Evolutionary conservation across 2,888 invertebrate genomes (phyloP).

Genomic region (Timandra comae): DNA sequence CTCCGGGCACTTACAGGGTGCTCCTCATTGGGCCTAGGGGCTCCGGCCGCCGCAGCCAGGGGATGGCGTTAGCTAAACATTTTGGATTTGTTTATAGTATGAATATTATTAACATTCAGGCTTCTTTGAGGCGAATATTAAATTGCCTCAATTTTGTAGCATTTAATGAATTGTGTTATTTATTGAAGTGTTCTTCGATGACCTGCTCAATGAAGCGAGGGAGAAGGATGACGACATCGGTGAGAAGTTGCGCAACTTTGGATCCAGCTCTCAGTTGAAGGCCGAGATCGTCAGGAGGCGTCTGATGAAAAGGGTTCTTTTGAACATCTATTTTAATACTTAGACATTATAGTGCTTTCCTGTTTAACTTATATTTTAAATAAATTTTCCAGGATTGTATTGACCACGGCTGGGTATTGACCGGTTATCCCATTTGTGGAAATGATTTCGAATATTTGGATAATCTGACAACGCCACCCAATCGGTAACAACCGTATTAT

Average conservation of each 20-base stretch:
- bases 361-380: too few relatives aligned
- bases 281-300: slow-evolving; percentile 49
- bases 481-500: slow-evolving; percentile 72
- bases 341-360: too few relatives aligned
- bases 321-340: too few relatives aligned
- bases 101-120: slow-evolving; percentile 39
- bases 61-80: slow-evolving; percentile 60
- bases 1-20: slow-evolving; percentile 76
- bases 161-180: too few relatives aligned
- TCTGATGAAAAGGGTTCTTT: slow-evolving; percentile 41
- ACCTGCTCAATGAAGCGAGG: slow-evolving; percentile 67
- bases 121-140: too few relatives aligned
- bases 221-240: slow-evolving; percentile 47
- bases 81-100: slow-evolving; percentile 69
- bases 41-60: slow-evolving; percentile 75
- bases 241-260: slow-evolving; percentile 42
- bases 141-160: too few relatives aligned
- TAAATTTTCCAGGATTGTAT: slow-evolving; percentile 66
- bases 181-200: slow-evolving; percentile 75
- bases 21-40: slow-evolving; percentile 78
- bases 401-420: slow-evolving; percentile 79
- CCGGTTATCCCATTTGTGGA: slow-evolving; percentile 74
- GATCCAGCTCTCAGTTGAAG: slow-evolving; percentile 38
- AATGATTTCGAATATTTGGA: slow-evolving; percentile 78
- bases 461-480: slow-evolving; percentile 77